Evolutionary conservation across 2,113 vertebrate genomes (phyloP), one percentile per base, ranked within the genome.

Genomic region (Leuciscus idus): DNA sequence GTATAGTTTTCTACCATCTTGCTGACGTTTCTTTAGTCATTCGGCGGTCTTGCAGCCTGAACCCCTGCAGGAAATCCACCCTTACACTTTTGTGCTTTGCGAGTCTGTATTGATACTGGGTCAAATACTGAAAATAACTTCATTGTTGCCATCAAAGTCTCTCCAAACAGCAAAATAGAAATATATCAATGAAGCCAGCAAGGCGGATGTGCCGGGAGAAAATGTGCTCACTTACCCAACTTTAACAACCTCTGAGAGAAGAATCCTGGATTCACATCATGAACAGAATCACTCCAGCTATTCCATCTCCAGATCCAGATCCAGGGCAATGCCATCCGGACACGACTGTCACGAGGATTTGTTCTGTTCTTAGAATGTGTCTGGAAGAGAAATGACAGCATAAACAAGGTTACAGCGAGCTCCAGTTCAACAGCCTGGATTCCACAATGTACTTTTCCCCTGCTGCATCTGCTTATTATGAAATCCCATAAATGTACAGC

Each of bases 151-250:
- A 90, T 92, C 88, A 89, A 85, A 90, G 12, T 28, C 72, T 75
- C 43, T 48, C 43, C 72, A 48, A 75, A 75, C 72, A 48, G 43
- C n/a, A 75, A 48, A 50, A 75, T 9, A 75, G 12, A 73, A 11
- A 46, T n/a, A 7, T 89, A 89, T 92, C 93, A 93, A 93, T 94
- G 93, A 90, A 92, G 90, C 93, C 94, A 93, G 90, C 80, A 87
- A 87, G 89, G 89, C 93, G 94, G 93, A 95, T 93, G 94, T 92
- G 92, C 89, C 4, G 89, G 86, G 8, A 61, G 73, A 84, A 82
- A 86, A 85, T 90, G 90, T 89, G 88, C 90, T n/a, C 55, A 62
- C 77, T 80, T 80, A 92, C 87, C 87, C 88, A 90, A 79, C n/a
- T 55, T 84, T 86, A 82, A 79, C 82, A 52, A 83, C 84, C 72